Evolutionary conservation across 2,113 vertebrate species (phyloP).

Genomic region (Dryoscopus gambensis): DNA sequence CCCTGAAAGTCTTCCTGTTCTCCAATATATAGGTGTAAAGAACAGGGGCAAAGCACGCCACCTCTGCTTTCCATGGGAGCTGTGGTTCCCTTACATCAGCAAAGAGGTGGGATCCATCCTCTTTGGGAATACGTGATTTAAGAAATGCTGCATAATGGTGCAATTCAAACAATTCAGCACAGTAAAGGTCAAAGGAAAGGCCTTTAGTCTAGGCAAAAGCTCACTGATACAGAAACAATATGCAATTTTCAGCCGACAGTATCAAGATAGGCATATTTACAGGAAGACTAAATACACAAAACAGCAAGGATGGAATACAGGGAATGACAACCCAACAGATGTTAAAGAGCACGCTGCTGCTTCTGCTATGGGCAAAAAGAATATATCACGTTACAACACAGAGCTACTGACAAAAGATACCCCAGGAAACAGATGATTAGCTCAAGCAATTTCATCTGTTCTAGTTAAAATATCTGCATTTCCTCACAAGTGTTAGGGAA

Average conservation of each 20-base stretch:
- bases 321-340: background rate
- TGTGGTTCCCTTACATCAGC: background rate
- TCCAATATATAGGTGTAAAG: background rate
- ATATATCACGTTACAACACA: background rate
- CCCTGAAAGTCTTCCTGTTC: background rate
- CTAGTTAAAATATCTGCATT: background rate
- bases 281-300: background rate
- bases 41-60: background rate
- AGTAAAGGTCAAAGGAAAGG: conserved; percentile 2
- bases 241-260: background rate
- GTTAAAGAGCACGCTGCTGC: background rate
- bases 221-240: background rate
- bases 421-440: background rate
- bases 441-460: background rate
- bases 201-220: background rate
- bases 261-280: background rate
- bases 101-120: background rate
- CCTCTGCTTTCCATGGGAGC: background rate
- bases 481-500: background rate
- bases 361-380: background rate
- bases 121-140: background rate
- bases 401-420: background rate
- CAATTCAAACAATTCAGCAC: background rate
- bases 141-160: background rate
- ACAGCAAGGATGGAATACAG: background rate